Percentiles rank a stretch among this genome's conserved stretches.
Evolutionary conservation across 2,797 vertebrate species (phyloP).

Genomic region (Clarias fuscus): DNA sequence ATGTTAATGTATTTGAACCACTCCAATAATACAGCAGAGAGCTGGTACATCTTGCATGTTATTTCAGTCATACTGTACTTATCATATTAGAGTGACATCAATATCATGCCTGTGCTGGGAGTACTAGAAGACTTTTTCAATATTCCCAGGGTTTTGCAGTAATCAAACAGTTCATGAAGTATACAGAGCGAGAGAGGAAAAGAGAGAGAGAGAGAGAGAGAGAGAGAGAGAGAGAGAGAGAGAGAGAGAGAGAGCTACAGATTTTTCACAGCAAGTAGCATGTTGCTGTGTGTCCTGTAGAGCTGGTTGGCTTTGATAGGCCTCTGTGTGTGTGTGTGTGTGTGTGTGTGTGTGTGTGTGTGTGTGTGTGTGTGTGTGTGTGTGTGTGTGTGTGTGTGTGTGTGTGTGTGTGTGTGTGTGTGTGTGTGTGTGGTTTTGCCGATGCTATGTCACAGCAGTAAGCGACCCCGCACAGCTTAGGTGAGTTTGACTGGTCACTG

Average conservation of each 20-base stretch:
- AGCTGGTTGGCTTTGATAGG: conserved; percentile 10
- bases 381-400: conserved; percentile 10
- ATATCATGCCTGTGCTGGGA: neutral
- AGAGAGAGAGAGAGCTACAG: neutral
- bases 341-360: neutral
- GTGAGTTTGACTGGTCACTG: conserved; percentile 17
- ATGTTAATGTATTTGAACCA: conserved; percentile 14
- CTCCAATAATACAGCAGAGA: neutral
- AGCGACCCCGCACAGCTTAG: conserved; percentile 22
- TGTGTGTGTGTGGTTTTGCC: neutral
- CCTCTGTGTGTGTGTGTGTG: neutral
- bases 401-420: conserved; percentile 14
- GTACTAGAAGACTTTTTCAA: neutral
- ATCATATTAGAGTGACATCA: neutral
- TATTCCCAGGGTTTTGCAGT: neutral
- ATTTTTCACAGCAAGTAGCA: conserved; percentile 24
- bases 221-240: neutral
- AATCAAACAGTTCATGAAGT: neutral
- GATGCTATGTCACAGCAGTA: conserved; percentile 22
- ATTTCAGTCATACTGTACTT: neutral
- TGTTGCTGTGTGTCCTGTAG: conserved; percentile 15
- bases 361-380: conserved; percentile 7
- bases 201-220: too few species aligned
- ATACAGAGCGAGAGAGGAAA: neutral
- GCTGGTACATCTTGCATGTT: neutral